Conservation (phyloP, 1,140 invertebrate genomes). For the Drosophila repleta region DNA sequence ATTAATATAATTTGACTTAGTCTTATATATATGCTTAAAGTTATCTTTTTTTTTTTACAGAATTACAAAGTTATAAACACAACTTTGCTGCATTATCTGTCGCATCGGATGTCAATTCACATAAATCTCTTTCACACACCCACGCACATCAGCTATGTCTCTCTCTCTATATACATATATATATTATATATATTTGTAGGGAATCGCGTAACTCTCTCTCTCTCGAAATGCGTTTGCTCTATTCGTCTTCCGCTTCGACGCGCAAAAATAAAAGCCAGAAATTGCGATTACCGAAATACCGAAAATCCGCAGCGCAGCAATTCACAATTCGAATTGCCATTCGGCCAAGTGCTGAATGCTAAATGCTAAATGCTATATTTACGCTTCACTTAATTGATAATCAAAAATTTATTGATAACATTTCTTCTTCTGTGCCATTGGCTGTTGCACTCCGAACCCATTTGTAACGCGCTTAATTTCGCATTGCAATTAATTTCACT, state of each 20-base stretch:
- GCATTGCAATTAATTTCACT: conserved; percentile 15
- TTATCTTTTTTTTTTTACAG: too few species aligned
- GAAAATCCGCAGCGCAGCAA: conserved; percentile 14
- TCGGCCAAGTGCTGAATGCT: conserved; percentile 18
- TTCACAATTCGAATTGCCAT: conserved; percentile 10
- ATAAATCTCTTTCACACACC: conserved; percentile 44
- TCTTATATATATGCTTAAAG: too few species aligned
- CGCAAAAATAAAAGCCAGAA: conserved; percentile 56
- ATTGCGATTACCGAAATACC: conserved; percentile 27
- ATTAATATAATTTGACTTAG: too few species aligned
- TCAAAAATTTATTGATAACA: conserved; percentile 65
- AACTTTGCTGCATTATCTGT: conserved; percentile 1
- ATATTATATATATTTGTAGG: not conserved
- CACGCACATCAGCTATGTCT: not conserved
- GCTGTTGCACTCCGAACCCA: conserved; percentile 24
- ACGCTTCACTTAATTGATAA: conserved; percentile 71
- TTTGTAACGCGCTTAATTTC: conserved; percentile 23
- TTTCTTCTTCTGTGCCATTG: conserved; percentile 46
- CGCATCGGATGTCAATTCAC: conserved; percentile 40
- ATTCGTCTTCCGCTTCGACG: conserved; percentile 56
- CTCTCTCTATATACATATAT: not conserved
- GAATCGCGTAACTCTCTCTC: not conserved
- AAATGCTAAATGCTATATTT: conserved; percentile 43
- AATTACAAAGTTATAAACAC: too few species aligned
- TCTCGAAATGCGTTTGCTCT: conserved; percentile 2